Base-by-base conservation (phyloP, 2,797 vertebrate species). In the Cossypha heuglini region DNA sequence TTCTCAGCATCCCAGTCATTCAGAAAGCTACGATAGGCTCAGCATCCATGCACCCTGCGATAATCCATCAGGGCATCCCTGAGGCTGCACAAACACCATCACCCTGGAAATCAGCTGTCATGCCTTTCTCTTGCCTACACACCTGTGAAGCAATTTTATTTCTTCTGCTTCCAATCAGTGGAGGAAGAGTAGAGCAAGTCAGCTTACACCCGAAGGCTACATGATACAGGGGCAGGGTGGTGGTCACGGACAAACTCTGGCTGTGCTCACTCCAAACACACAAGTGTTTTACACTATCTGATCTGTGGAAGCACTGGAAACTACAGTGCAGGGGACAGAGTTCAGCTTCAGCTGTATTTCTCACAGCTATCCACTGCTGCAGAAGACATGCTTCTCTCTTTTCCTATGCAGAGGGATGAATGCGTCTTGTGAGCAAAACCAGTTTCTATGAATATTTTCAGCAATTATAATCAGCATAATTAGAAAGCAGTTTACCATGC, bases 381-480 rank as follows among this genome's bases (percentile, higher is more conserved):
- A 38, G 38, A 38, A 13, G 38, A 38, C 38, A 38, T 38, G 38
- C 38, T 38, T 38, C 38, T 38, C 37, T 38, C 38, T 38, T 38
- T 38, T 38, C 38, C 38, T 71, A 3, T 33, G 59, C 19, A 46
- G 43, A 52, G 3, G 22, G 25, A 88, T 85, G 74, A 94, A 94
- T 86, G 40, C 13, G 25, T 85, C 59, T 79, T 84, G 59, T 74
- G 31, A 92, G 77, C 10, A 92, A 88, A 94, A 76, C 33, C 74
- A 78, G 66, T 35, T 84, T 57, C 87, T 79, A 54, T 69, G 58
- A 95, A 88, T 93, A 76, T 90, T 94, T 96, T 93, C 45, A 37
- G 67, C 64, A 93, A 63, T 90, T 90, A 94, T 58, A 85, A 93
- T 33, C 57, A 40, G 51, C 31, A 49, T 71, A 93, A 92, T 94